These are phyloP conservation scores for Caradrina kadenii DNA, from an alignment of 2,888 invertebrate species.

Conservation along the genomic window DNA sequence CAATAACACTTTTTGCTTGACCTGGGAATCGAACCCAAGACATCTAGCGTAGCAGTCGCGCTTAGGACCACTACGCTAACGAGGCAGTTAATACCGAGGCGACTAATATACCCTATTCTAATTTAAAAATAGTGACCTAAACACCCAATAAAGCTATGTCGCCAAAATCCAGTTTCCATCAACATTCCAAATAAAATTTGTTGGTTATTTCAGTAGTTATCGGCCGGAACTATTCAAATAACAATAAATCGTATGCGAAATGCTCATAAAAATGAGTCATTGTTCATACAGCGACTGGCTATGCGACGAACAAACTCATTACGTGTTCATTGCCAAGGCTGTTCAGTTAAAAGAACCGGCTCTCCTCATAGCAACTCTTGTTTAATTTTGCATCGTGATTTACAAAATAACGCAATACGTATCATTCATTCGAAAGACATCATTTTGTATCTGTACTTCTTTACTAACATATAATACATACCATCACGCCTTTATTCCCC, in stretches of 20 bases:
- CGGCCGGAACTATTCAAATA: constrained; percentile 5
- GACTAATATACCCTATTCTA: too few relatives aligned
- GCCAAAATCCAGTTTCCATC: neutral
- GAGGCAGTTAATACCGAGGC: too few relatives aligned
- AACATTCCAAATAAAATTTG: constrained; percentile 8
- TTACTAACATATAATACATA: too few relatives aligned
- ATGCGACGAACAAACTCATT: constrained; percentile 20
- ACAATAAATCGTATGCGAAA: constrained; percentile 24
- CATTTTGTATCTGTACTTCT: too few relatives aligned
- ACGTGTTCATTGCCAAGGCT: constrained; percentile 47
- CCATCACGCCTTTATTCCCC: too few relatives aligned
- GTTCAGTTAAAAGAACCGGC: constrained; percentile 9
- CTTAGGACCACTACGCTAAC: too few relatives aligned
- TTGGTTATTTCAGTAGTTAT: constrained; percentile 7
- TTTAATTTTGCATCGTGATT: constrained; percentile 12
- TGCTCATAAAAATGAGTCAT: constrained; percentile 37
- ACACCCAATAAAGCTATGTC: too few relatives aligned
- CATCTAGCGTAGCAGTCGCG: too few relatives aligned
- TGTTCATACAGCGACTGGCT: constrained; percentile 3
- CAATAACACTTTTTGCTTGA: too few relatives aligned
- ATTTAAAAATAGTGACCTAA: too few relatives aligned
- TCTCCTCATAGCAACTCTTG: neutral
- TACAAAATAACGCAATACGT: neutral
- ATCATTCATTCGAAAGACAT: too few relatives aligned
- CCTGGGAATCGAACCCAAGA: too few relatives aligned